phyloP scores from a whole-genome alignment of 2,797 vertebrate genomes.

The Linurgus olivaceus region DNA sequence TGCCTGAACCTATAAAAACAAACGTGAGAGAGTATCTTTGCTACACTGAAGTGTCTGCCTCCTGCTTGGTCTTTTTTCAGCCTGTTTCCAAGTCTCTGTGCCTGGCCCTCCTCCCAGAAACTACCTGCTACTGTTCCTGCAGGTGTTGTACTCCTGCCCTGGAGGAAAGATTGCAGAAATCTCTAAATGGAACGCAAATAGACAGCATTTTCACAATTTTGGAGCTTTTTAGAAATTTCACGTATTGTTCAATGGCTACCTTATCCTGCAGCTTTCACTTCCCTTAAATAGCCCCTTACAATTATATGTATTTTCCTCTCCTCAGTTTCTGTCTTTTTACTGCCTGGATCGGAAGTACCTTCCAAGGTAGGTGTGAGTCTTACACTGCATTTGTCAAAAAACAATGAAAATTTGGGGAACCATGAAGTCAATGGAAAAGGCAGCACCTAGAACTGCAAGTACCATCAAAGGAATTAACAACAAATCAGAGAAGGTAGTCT shows the following conservation, averaged over 20 bases:
- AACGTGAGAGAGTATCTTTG: neutral
- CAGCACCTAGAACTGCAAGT: neutral
- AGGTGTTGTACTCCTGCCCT: neutral
- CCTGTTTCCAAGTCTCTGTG: neutral
- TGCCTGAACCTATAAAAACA: constrained; percentile 26
- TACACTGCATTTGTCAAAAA: neutral
- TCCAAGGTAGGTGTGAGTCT: neutral
- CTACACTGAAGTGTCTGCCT: neutral
- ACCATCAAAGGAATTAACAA: neutral
- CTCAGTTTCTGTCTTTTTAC: neutral
- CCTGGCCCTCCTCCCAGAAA: neutral
- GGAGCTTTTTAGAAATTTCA: neutral
- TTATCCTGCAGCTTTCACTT: neutral
- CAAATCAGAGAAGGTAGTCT: neutral
- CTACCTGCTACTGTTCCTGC: neutral
- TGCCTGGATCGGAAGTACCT: neutral
- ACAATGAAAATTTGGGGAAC: neutral
- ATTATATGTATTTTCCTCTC: neutral
- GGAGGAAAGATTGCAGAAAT: neutral
- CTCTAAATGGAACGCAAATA: neutral
- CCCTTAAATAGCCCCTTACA: neutral
- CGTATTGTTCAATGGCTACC: neutral
- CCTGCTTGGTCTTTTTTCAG: neutral
- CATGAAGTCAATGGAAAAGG: neutral
- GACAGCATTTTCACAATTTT: neutral